Conservation (phyloP, 2,113 vertebrate genomes). For the Eidolon helvum region DNA sequence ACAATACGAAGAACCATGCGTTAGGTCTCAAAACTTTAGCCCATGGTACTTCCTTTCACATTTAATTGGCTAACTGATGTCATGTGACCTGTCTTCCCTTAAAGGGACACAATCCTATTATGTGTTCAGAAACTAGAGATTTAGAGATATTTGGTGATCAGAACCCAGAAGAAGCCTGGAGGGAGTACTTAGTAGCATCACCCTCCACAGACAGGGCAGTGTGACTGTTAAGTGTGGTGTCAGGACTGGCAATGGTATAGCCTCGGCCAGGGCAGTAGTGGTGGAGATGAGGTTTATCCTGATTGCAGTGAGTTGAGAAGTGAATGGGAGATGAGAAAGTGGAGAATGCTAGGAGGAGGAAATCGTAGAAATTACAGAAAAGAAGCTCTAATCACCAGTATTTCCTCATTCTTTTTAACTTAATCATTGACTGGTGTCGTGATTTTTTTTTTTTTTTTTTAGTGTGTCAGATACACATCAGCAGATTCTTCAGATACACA, state of each 20-base stretch:
- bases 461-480: background rate
- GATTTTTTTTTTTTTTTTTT: background rate
- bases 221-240: background rate
- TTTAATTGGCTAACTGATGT: background rate
- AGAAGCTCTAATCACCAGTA: background rate
- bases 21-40: background rate
- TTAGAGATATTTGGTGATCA: background rate
- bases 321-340: background rate
- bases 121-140: background rate
- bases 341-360: background rate
- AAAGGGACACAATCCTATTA: background rate
- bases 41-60: background rate
- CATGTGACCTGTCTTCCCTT: background rate
- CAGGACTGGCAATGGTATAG: background rate
- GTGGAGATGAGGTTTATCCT: background rate
- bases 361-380: background rate
- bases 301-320: background rate
- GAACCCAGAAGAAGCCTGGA: background rate
- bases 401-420: conserved; percentile 13
- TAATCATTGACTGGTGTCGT: background rate
- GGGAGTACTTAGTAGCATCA: background rate
- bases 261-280: background rate
- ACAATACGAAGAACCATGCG: background rate
- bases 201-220: background rate
- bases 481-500: background rate